Evolutionary conservation across 2,888 invertebrate genomes (phyloP).

Genomic region (Temnothorax rugatulus): DNA sequence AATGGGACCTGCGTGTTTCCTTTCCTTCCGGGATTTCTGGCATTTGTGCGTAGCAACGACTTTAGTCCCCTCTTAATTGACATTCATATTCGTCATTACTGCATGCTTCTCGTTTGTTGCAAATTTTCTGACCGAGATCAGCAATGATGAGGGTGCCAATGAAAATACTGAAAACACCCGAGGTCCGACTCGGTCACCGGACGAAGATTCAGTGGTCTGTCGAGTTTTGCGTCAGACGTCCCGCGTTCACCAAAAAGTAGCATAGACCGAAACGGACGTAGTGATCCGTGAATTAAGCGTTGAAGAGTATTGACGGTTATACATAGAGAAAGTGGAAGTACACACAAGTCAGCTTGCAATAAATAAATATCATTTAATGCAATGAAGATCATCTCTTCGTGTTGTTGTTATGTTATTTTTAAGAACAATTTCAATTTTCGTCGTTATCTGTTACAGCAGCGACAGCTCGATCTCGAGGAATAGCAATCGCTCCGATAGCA

Average conservation of each 20-base stretch:
- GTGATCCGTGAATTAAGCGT: background rate
- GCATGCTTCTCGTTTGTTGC: no score
- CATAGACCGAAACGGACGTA: background rate
- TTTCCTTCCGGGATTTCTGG: no score
- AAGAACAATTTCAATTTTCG: background rate
- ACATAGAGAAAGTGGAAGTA: background rate
- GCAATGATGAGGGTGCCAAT: no score
- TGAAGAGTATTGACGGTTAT: background rate
- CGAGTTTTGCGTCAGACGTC: constrained; percentile 8
- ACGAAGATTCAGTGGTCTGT: constrained; percentile 49
- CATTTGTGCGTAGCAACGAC: no score
- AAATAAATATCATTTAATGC: background rate
- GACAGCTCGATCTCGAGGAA: constrained; percentile 93
- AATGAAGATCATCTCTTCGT: background rate
- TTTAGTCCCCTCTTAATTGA: no score
- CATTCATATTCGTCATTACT: no score
- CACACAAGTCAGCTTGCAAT: background rate
- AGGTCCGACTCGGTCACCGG: no score
- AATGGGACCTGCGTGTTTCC: no score
- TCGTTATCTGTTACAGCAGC: constrained; percentile 86
- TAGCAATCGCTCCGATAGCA: constrained; percentile 93
- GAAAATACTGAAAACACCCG: no score
- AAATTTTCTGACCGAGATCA: no score
- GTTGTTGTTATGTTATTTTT: no score
- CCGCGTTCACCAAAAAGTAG: background rate